Evolutionary conservation across 2,888 invertebrate species (phyloP), one percentile per base, ranked within the genome.

Genomic region (Rhagonycha lutea): DNA sequence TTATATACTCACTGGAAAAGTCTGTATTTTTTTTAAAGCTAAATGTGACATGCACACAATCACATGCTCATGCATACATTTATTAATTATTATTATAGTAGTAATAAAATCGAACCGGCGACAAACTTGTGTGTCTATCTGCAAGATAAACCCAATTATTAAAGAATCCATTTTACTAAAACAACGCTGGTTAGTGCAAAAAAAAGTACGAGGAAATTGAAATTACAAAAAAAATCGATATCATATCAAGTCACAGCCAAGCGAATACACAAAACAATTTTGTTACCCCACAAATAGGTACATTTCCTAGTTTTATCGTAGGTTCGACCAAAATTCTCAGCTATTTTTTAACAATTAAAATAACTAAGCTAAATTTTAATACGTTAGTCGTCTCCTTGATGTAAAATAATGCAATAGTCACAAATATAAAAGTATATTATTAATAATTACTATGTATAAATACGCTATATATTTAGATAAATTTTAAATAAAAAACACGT

Each of bases 361-460:
- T 77, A 77, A 77, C 74, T 77, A 77, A 70, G 71, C 74, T 77
- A 77, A 72, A 47, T 47, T 71, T 67, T 69, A 77, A 32, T 77
- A 74, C 69, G 74, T 62, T 72, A 72, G 69, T 70, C 32, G 68
- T 68, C 28, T 60, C 28, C 11, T 69, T 68, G 65, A 73, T 73
- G 69, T 69, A 47, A 73, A 68, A 72, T 24, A 61, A 68, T 68
- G 47, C 47, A 47, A 47, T 68, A 73, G 61, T 71, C 63, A 71
- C 62, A 69, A 69, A 73, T 73, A 73, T 73, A 73, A 73, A 73
- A 73, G 73, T 73, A 61, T 70, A 74, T 26, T 70, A 47, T 26
- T 70, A 47, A 73, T 69, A 60, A 14, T 18, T 69, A 73, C 62
- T 69, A 73, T 69, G 62, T 65, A 73, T 69, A 70, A 65, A 74